Evolutionary conservation across 2,797 vertebrate species (phyloP), one percentile per base, ranked within the genome.

Genomic region (Microtus agrestis): DNA sequence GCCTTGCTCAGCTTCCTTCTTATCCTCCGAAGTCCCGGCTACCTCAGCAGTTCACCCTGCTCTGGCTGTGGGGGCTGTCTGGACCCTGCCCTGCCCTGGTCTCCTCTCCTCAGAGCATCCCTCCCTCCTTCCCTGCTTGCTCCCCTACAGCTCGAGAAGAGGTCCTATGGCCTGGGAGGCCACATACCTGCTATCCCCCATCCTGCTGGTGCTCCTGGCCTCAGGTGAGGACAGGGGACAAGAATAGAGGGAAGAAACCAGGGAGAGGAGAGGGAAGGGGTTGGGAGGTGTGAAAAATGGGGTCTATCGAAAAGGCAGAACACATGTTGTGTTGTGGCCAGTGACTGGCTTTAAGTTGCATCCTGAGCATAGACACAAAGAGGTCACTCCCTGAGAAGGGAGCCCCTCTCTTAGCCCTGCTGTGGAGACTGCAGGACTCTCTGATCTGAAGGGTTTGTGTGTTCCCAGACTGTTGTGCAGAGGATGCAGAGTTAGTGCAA

Each of bases 161-260:
- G 48, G 65, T 48, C 69, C 9, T 27, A 94, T 92, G 97, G 79
- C 92, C 78, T 4, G 19, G 81, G 91, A 76, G 56, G 69, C 1
- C 69, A 29, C 46, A 2, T 0, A 3, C 34, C 34, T 43, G 74
- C 71, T 79, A 12, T 8, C 27, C 0, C 11, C 37, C 14, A 7
- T 69, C 34, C 74, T 95, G 54, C 77, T 92, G 91, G 37, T 91
- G 48, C 69, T 97, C 61, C 79, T 91, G 91, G 88, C 27, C 63
- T 63, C 93, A 71, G 88, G 89, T 96, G 48, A 93, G 82, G 29
- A 8, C 40, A 27, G 48, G 9, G 59, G 9, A 11, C 29, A 8
- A 37, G 54, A 79, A 43, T 59, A 0, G 29, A 56, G n/a, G 78
- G 46, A 85, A 27, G 14, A 31, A 5, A 43, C 34, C 0, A 0